Conservation (phyloP, 2,797 vertebrate species). For the Labeo calbasu region DNA sequence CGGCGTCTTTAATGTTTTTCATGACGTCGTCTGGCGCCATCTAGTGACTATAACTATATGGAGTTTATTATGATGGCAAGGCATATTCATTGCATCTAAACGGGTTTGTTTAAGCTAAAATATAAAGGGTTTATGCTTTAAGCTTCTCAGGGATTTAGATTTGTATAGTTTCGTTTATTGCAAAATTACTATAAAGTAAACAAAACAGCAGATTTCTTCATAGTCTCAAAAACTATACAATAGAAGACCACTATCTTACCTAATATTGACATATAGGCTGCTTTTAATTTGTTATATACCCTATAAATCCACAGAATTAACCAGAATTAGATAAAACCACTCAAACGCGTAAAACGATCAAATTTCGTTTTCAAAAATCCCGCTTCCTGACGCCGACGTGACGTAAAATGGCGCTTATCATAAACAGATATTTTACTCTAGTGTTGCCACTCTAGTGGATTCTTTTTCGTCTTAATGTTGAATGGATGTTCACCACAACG, state of each 20-base stretch:
- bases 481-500: neutral
- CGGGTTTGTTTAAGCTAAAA: neutral
- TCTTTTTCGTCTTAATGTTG: neutral
- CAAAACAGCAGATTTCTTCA: neutral
- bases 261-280: neutral
- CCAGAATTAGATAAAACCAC: neutral
- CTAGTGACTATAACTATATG: conserved; percentile 3
- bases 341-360: neutral
- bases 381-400: neutral
- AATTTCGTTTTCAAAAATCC: neutral
- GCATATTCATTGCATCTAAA: neutral
- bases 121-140: neutral
- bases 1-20: neutral
- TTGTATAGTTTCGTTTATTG: neutral
- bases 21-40: neutral
- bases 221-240: neutral
- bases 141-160: no score
- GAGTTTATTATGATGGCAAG: neutral
- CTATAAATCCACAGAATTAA: neutral
- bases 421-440: neutral
- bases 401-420: neutral
- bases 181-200: neutral
- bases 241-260: neutral
- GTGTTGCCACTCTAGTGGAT: neutral
- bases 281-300: no score